Evolutionary conservation across 2,888 invertebrate genomes (phyloP).

Genomic region (Atethmia centrago): DNA sequence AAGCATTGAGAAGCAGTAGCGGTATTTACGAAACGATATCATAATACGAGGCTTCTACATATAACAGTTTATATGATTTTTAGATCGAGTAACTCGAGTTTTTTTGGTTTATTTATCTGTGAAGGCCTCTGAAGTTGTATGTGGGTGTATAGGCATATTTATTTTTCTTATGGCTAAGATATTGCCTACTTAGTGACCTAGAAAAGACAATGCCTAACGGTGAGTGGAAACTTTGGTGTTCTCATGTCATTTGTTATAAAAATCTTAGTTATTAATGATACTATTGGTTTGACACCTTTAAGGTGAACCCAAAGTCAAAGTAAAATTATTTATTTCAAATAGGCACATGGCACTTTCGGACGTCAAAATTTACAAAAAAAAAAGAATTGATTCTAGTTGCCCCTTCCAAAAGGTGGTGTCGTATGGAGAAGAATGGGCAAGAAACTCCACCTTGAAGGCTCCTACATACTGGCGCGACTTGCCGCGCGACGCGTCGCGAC

Average conservation of each 20-base stretch:
- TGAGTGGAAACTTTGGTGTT: slow-evolving; percentile 8
- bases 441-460: no score
- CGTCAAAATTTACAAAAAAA: no score
- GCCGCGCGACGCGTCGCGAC: no score
- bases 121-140: slow-evolving; percentile 4
- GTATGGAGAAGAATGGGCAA: no score
- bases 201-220: slow-evolving; percentile 53
- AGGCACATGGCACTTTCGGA: no score
- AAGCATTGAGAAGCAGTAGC: slow-evolving; percentile 82
- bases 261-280: slow-evolving; percentile 19
- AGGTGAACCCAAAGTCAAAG: no score
- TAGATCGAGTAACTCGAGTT: slow-evolving; percentile 31
- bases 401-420: no score
- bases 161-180: slow-evolving; percentile 21
- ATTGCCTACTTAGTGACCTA: slow-evolving; percentile 31
- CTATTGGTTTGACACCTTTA: neutral
- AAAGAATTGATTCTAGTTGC: no score
- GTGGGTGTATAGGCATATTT: slow-evolving; percentile 43
- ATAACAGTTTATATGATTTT: slow-evolving; percentile 64
- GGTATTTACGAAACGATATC: slow-evolving; percentile 81
- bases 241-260: slow-evolving; percentile 21
- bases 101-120: slow-evolving; percentile 31
- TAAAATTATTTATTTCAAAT: no score
- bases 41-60: slow-evolving; percentile 72
- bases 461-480: no score